Evolutionary conservation across 2,113 vertebrate genomes (phyloP).

Genomic region (Bubo scandiacus): DNA sequence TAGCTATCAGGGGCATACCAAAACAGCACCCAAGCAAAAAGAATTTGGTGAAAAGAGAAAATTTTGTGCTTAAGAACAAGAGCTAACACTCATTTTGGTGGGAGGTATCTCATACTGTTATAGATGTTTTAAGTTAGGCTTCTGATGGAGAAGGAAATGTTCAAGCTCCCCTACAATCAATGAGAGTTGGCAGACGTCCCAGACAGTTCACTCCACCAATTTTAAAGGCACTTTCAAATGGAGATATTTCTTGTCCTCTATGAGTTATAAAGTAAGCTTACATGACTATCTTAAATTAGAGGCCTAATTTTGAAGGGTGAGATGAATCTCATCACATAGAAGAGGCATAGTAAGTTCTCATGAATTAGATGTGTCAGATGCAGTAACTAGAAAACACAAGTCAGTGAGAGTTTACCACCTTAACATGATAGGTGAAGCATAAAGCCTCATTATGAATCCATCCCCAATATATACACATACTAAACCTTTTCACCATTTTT

Average conservation of each 20-base stretch:
- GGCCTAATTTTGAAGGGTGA: neutral
- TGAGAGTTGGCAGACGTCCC: fast-evolving
- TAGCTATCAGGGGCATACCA: neutral
- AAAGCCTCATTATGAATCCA: neutral
- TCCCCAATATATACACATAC: neutral
- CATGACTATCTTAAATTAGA: neutral
- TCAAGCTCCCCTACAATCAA: neutral
- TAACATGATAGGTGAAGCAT: neutral
- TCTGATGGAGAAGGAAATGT: neutral
- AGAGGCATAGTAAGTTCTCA: neutral
- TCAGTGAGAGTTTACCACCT: neutral
- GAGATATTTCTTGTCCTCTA: neutral
- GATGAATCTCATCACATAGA: neutral
- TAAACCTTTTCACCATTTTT: neutral
- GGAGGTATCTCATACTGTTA: neutral
- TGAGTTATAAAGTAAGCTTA: neutral
- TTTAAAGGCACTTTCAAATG: neutral
- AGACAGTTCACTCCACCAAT: neutral
- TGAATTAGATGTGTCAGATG: neutral
- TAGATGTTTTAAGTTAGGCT: neutral
- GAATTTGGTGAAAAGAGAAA: neutral
- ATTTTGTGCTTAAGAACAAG: neutral
- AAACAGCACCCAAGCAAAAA: neutral
- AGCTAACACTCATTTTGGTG: neutral
- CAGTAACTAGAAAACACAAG: neutral